A percentile compares a stretch with the other conserved stretches of the same genome.
Evolutionary conservation across 2,797 vertebrate genomes (phyloP).

Genomic region (Poeciliopsis turneri): DNA sequence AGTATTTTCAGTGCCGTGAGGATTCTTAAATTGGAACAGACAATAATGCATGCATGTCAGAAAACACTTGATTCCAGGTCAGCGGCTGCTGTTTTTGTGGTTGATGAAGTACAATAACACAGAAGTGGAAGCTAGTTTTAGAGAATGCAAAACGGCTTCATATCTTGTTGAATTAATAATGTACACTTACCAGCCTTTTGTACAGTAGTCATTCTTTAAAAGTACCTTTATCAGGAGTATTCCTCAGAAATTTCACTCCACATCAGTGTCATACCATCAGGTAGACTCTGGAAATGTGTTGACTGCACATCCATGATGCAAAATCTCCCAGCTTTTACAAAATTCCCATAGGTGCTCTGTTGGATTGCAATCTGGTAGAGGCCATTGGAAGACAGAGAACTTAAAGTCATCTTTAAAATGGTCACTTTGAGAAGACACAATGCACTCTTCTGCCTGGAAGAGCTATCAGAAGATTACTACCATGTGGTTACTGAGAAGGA

Average conservation of each 20-base stretch:
- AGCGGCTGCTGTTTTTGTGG: conserved; percentile 4
- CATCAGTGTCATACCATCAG: not conserved
- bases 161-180: conserved; percentile 16
- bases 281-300: not conserved
- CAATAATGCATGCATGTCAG: not conserved
- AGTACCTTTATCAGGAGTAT: not conserved
- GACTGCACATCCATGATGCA: not conserved
- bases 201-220: not conserved
- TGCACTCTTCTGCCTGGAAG: not conserved
- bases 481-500: not conserved
- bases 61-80: conserved; percentile 32
- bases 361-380: not conserved
- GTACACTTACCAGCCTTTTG: not conserved
- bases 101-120: conserved; percentile 16
- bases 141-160: conserved; percentile 5
- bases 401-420: not conserved
- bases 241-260: not conserved
- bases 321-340: not conserved
- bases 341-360: not conserved
- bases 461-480: not conserved
- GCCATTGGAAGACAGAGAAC: not conserved
- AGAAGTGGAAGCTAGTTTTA: not conserved
- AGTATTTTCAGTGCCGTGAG: conserved; percentile 18
- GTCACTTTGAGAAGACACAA: not conserved
- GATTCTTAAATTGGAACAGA: conserved; percentile 18